Evolutionary conservation across 2,797 vertebrate species (phyloP), one percentile per base, ranked within the genome.

Genomic region (Cyclura pinguis): DNA sequence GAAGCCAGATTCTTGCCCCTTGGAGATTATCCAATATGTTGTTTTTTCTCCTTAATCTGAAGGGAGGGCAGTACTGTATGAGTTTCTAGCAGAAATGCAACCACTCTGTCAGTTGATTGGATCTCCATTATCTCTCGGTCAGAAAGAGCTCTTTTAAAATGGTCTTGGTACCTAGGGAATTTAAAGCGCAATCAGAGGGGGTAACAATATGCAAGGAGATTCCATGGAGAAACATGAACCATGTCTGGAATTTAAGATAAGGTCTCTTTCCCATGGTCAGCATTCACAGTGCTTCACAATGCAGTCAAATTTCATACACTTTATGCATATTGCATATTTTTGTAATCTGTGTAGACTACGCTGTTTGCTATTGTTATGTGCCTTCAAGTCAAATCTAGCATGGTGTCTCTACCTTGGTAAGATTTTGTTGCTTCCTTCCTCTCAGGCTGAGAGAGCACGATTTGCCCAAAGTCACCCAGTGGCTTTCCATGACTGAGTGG

Each of bases 121-220:
- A 52, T 35, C 12, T 27, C n/a, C 32, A 72, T 35, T 16, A 55
- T 29, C 52, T 59, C 32, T 7, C 18, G 55, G 2, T 1, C 9
- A 29, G 50, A 5, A 13, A 35, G 6, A 38, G 38, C 20, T 20
- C n/a, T 78, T 64, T 64, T 32, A 73, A 57, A 80, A 18, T 5
- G 10, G 38, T 24, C 12, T 24, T 80, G 2, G 14, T 2, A 0
- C 0, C 6, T 24, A 7, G 83, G 6, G 1, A 27, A n/a, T 62
- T 42, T 35, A 0, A 0, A 4, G 0, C 1, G 76, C 38, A 64
- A 2, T 6, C 32, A 47, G 13, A 0, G 18, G 12, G 42, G 5
- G 13, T 52, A 52, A 13, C 24, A 7, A 52, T 14, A 85, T 24
- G 57, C 1, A 69, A 27, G 27, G 59, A 77, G 62, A 85, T 57